Conservation (phyloP, 2,797 vertebrate species). For the Girardinus metallicus region DNA sequence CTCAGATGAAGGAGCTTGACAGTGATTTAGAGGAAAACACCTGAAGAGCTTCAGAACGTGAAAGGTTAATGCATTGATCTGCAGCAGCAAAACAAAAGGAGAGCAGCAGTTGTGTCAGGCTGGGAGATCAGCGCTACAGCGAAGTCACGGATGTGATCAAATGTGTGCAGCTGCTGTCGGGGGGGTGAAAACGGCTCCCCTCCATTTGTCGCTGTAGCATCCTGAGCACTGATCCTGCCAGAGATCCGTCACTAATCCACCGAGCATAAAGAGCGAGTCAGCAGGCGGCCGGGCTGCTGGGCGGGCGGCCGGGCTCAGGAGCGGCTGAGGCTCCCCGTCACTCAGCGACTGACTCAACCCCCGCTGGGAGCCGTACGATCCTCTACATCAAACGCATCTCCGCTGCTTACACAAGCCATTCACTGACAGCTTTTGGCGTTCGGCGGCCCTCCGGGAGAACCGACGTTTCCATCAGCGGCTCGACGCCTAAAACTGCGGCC, state of each 20-base stretch:
- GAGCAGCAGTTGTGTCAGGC: slow-evolving; percentile 42
- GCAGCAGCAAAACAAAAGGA: slow-evolving; percentile 42
- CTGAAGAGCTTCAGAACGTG: slow-evolving; percentile 50
- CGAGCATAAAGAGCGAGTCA: slow-evolving; percentile 47
- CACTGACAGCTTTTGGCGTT: slow-evolving; percentile 57
- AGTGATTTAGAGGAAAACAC: slow-evolving; percentile 64
- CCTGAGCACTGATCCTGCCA: slow-evolving; percentile 60
- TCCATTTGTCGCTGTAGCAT: slow-evolving; percentile 60
- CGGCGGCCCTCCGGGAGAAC: slow-evolving; percentile 38
- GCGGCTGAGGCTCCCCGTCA: slow-evolving; percentile 64
- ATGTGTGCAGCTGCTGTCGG: slow-evolving; percentile 42
- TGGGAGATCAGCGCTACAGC: slow-evolving; percentile 56
- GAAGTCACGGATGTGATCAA: slow-evolving; percentile 68
- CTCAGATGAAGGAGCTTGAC: slow-evolving; percentile 43
- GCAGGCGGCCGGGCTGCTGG: slow-evolving; percentile 48
- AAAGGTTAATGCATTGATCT: slow-evolving; percentile 80
- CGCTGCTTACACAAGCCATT: slow-evolving; percentile 68
- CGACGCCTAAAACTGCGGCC: slow-evolving; percentile 50
- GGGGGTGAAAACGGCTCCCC: slow-evolving; percentile 42
- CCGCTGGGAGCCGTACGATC: slow-evolving; percentile 50
- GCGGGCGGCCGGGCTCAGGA: slow-evolving; percentile 51
- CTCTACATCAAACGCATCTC: slow-evolving; percentile 71
- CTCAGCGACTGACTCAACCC: slow-evolving; percentile 61
- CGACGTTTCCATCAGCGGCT: slow-evolving; percentile 52
- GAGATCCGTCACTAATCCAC: slow-evolving; percentile 65